These are phyloP conservation scores for Danio choprae DNA, from an alignment of 2,797 vertebrate species.

Conservation along the genomic window DNA sequence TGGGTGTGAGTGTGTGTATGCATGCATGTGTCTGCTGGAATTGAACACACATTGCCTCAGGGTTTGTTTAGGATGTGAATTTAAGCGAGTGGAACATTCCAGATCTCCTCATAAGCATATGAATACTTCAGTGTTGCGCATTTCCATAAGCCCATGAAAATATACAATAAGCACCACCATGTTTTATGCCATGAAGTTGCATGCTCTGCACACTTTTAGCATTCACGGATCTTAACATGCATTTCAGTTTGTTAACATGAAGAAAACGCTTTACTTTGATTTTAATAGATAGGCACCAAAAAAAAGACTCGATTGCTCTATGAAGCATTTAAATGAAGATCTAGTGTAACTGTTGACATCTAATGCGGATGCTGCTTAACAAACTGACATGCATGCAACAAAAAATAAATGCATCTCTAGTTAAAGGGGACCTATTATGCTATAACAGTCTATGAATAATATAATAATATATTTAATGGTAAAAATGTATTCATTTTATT, in stretches of 20 bases:
- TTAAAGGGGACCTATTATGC: no score
- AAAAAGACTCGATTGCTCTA: no score
- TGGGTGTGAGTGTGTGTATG: slow-evolving; percentile 70
- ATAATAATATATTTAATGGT: background rate
- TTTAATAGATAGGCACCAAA: no score
- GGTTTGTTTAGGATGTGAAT: slow-evolving; percentile 18
- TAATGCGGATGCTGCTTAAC: no score
- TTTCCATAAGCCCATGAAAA: slow-evolving; percentile 31
- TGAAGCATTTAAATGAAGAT: no score
- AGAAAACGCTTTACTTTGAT: no score
- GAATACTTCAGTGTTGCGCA: background rate
- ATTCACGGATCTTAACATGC: no score
- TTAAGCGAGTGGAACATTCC: slow-evolving; percentile 4
- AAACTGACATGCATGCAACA: no score
- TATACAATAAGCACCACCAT: background rate
- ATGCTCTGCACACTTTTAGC: background rate
- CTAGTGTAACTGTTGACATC: no score
- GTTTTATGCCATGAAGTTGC: slow-evolving; percentile 14
- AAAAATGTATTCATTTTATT: no score
- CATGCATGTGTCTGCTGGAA: slow-evolving; percentile 84
- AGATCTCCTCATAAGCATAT: slow-evolving; percentile 13
- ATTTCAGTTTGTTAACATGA: no score
- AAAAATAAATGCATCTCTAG: background rate
- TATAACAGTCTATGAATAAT: background rate
- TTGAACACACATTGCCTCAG: slow-evolving; percentile 69